Conservation (phyloP, 1,140 invertebrate species). For the Conus ventricosus region DNA sequence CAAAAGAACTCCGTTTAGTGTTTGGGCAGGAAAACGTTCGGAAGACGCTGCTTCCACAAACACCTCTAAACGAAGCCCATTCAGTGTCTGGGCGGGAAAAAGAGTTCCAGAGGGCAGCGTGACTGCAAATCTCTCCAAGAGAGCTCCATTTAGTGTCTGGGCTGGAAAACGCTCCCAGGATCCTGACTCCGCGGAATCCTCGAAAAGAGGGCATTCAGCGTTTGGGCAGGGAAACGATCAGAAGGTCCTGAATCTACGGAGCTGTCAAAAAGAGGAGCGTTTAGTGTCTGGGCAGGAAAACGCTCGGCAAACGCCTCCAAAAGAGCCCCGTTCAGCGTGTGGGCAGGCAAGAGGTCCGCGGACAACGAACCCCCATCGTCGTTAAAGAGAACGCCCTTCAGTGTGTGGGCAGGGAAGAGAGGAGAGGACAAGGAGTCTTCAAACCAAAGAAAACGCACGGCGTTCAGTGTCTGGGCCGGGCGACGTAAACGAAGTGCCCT, state of each 20-base stretch:
- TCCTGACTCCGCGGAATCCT: not conserved
- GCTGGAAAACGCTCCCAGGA: not conserved
- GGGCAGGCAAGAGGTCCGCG: slow-evolving; percentile 6
- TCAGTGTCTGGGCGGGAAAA: too few relatives aligned
- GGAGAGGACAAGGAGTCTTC: too few relatives aligned
- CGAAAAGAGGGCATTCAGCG: not conserved
- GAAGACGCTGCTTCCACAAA: too few relatives aligned
- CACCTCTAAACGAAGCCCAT: too few relatives aligned
- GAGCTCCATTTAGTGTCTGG: not conserved
- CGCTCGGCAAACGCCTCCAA: not conserved
- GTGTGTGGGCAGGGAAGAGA: slow-evolving; percentile 12
- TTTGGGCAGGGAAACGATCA: not conserved
- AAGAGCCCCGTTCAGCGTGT: not conserved
- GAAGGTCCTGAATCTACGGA: not conserved
- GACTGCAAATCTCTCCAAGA: not conserved
- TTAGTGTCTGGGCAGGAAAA: slow-evolving; percentile 4
- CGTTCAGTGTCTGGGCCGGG: slow-evolving; percentile 16
- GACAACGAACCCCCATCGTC: not conserved
- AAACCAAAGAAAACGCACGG: not conserved
- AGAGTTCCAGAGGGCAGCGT: too few relatives aligned
- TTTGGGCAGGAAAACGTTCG: too few relatives aligned
- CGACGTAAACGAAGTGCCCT: not conserved
- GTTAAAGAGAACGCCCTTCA: not conserved
- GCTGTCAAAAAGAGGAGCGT: not conserved
- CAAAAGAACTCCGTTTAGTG: too few relatives aligned